These are phyloP conservation scores for Lepidurus packardi DNA, from an alignment of 1,140 invertebrate genomes.

Conservation along the genomic window DNA sequence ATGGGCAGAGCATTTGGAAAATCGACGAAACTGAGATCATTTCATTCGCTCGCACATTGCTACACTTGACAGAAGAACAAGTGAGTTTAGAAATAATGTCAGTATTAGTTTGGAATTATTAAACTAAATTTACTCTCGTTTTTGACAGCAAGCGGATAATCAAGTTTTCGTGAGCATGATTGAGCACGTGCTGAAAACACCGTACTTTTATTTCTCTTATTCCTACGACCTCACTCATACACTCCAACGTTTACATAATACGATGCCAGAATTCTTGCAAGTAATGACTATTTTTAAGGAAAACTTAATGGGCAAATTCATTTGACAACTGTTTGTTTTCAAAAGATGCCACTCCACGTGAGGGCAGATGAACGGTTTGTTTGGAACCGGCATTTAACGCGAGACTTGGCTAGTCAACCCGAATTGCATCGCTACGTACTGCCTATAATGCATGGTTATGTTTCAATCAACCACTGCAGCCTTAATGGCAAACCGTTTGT, in stretches of 20 bases:
- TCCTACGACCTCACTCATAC: conserved; percentile 90
- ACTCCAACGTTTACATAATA: conserved; percentile 80
- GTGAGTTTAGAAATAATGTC: conserved; percentile 44
- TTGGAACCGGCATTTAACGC: conserved; percentile 83
- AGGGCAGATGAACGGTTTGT: conserved; percentile 82
- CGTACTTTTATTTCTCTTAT: conserved; percentile 86
- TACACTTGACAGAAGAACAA: conserved; percentile 78
- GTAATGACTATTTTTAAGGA: conserved; percentile 43
- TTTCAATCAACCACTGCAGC: conserved; percentile 70
- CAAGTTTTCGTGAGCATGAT: conserved; percentile 74
- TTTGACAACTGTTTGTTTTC: conserved; percentile 36
- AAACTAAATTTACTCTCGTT: conserved; percentile 32
- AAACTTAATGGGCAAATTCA: conserved; percentile 43
- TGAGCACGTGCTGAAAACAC: conserved; percentile 66
- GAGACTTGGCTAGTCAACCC: conserved; percentile 56
- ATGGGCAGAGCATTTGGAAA: conserved; percentile 78
- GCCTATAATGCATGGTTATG: conserved; percentile 82
- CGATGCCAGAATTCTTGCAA: conserved; percentile 75
- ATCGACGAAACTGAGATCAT: conserved; percentile 76
- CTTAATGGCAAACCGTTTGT: conserved; percentile 75
- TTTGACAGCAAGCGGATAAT: conserved; percentile 54
- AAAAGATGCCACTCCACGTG: conserved; percentile 51
- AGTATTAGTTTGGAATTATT: not conserved
- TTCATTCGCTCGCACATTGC: conserved; percentile 71
- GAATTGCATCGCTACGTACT: conserved; percentile 73